phyloP scores from a whole-genome alignment of 2,797 vertebrate species.

The Acrocephalus scirpaceus region DNA sequence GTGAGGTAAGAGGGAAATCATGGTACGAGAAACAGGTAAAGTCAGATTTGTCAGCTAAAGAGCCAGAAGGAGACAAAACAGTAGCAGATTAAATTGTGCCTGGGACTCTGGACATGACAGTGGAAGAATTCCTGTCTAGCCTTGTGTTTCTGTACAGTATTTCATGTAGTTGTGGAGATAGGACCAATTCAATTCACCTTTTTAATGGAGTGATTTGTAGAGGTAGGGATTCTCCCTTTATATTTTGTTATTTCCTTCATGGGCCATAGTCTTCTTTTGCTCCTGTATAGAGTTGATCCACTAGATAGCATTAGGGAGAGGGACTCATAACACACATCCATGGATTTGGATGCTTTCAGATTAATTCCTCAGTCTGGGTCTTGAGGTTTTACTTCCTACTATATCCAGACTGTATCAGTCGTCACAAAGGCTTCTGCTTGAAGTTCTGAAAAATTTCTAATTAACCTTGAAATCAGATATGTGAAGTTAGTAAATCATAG shows the following conservation, averaged over 20 bases:
- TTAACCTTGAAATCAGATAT: neutral
- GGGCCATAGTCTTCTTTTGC: neutral
- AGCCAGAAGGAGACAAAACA: neutral
- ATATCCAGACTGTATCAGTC: neutral
- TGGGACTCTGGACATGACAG: neutral
- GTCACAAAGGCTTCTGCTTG: neutral
- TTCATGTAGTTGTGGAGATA: neutral
- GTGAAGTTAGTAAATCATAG: neutral
- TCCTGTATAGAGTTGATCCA: neutral
- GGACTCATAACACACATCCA: neutral
- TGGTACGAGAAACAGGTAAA: neutral
- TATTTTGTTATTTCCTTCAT: neutral
- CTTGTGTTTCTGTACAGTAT: neutral
- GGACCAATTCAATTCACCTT: neutral
- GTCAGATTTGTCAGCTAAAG: neutral
- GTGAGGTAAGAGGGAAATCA: neutral
- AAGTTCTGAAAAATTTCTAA: neutral
- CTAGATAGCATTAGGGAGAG: neutral
- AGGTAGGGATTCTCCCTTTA: neutral
- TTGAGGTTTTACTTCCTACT: neutral
- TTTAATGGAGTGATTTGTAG: neutral
- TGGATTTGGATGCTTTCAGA: neutral
- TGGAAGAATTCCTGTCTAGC: neutral
- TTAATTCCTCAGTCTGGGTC: neutral
- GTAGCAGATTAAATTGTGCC: neutral